These are phyloP conservation scores for Thysanoteuthis rhombus DNA, from an alignment of 2,888 invertebrate species.

Conservation along the genomic window DNA sequence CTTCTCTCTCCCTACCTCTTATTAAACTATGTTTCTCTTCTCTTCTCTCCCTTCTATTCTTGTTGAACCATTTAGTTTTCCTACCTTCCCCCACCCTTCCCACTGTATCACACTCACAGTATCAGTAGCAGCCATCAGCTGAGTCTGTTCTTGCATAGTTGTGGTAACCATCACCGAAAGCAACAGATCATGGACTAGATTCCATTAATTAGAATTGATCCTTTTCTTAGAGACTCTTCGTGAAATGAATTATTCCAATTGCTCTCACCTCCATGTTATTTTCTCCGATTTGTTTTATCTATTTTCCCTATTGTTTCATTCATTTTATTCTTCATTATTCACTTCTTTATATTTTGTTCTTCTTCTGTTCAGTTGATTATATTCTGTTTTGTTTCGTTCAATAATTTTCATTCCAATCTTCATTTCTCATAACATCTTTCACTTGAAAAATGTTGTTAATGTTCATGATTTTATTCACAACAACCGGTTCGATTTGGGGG, in stretches of 20 bases:
- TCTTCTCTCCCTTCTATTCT: no score
- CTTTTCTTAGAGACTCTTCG: not conserved
- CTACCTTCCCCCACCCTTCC: no score
- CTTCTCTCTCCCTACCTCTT: no score
- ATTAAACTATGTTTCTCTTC: no score
- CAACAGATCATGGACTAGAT: no score
- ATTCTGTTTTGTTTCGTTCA: not conserved
- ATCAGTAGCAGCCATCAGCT: no score
- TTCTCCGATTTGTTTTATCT: not conserved
- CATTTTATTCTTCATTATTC: not conserved
- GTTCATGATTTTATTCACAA: not conserved
- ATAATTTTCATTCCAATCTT: not conserved
- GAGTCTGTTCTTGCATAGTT: no score
- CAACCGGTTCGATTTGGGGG: not conserved
- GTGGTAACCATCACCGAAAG: no score
- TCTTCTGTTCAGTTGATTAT: not conserved
- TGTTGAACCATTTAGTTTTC: no score
- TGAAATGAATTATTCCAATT: not conserved
- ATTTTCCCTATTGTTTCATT: not conserved
- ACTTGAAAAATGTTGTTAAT: not conserved
- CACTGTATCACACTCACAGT: no score
- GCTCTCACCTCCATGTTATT: not conserved
- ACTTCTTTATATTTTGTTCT: not conserved
- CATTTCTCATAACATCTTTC: no score
- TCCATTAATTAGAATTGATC: not conserved